phyloP scores from a whole-genome alignment of 2,888 invertebrate genomes.

The Horisme vitalbata region DNA sequence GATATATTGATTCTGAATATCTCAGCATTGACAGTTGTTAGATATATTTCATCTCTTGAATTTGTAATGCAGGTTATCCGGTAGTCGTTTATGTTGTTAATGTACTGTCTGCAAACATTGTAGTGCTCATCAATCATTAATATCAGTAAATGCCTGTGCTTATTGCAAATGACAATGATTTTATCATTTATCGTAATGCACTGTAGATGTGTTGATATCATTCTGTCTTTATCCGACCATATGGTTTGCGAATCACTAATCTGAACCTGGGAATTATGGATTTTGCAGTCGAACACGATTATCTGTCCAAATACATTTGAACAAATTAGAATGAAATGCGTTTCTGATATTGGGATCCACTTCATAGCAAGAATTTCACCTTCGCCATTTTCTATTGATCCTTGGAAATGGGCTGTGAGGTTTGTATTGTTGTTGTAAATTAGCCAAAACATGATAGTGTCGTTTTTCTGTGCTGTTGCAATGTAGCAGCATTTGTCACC shows the following conservation, averaged over 20 bases:
- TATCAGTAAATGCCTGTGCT: constrained; percentile 64
- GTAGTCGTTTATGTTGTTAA: constrained; percentile 62
- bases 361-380: constrained; percentile 49
- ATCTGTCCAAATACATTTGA: constrained; percentile 57
- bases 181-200: constrained; percentile 42
- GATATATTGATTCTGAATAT: constrained; percentile 50
- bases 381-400: constrained; percentile 37
- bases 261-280: constrained; percentile 38
- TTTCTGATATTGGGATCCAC: constrained; percentile 49
- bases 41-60: constrained; percentile 39
- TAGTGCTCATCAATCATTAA: constrained; percentile 49
- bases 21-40: constrained; percentile 55
- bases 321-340: constrained; percentile 47
- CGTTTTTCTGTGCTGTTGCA: constrained; percentile 64
- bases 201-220: constrained; percentile 49
- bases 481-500: constrained; percentile 53
- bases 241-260: constrained; percentile 36
- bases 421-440: constrained; percentile 33
- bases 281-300: constrained; percentile 41
- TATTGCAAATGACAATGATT: constrained; percentile 54
- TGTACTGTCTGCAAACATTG: constrained; percentile 47
- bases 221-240: constrained; percentile 64
- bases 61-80: constrained; percentile 54
- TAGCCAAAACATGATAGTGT: constrained; percentile 57
- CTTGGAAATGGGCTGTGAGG: constrained; percentile 37